phyloP scores from a whole-genome alignment of 2,888 invertebrate species.

The Acanthopleura granulata region DNA sequence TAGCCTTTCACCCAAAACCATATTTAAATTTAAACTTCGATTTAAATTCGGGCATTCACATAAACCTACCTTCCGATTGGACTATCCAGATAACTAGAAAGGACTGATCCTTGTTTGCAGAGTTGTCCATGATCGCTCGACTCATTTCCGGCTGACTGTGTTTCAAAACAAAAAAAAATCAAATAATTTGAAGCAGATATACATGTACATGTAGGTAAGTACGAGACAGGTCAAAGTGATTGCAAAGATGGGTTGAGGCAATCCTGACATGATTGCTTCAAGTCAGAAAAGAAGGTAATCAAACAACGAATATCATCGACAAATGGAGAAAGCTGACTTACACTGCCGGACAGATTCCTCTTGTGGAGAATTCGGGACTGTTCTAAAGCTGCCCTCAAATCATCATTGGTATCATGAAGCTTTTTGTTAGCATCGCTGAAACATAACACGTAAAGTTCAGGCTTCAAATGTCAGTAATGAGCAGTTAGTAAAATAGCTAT shows the following conservation, averaged over 20 bases:
- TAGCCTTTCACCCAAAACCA: too few species aligned
- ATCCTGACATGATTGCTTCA: too few species aligned
- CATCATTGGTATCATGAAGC: constrained; percentile 75
- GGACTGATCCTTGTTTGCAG: constrained; percentile 7
- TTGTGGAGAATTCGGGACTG: constrained; percentile 43
- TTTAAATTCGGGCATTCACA: too few species aligned
- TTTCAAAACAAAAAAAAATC: neutral
- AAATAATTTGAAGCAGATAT: too few species aligned
- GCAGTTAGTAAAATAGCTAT: too few species aligned
- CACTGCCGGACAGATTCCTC: constrained; percentile 43
- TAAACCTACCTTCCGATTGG: constrained; percentile 12
- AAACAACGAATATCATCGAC: too few species aligned
- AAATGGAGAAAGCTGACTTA: constrained; percentile 29
- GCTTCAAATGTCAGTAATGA: too few species aligned
- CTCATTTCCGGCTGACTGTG: constrained; percentile 6
- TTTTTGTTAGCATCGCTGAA: constrained; percentile 74
- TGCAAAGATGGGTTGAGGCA: too few species aligned
- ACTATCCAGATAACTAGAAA: neutral
- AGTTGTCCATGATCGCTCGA: neutral
- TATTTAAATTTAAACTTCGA: too few species aligned
- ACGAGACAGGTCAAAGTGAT: too few species aligned
- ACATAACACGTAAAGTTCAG: constrained; percentile 20
- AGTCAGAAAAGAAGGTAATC: too few species aligned
- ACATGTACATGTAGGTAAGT: too few species aligned
- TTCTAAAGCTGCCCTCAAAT: constrained; percentile 72